Base-by-base conservation (phyloP, 2,797 vertebrate genomes). In the Philypnodon macrostomus region DNA sequence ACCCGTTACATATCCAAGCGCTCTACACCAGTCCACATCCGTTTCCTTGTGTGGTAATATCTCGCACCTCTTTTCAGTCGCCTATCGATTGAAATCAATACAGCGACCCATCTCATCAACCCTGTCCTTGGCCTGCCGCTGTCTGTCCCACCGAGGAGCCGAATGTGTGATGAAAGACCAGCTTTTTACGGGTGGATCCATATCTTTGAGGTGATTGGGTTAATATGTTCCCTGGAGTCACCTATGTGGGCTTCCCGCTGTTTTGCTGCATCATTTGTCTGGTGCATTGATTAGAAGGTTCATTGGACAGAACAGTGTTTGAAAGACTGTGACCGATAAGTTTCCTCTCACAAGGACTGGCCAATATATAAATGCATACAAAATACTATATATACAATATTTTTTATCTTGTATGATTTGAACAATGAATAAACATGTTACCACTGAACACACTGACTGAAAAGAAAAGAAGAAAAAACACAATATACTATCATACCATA, bases 31-130 rank as follows among this genome's bases (percentile, higher is more conserved):
- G 57, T 83, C 80, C 75, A 66, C 71, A 75, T 65, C 53, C 38
- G 29, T 68, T 85, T 80, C 54, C 48, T 75, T 51, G 63, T 77
- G 45, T 64, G 39, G 19, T 33, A 49, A 72, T 76, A 50, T 38
- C 54, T 50, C 19, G 56, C 38, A 72, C 56, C 54, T 71, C 52
- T 53, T 45, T 75, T 76, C 47, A 50, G 53, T 55, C 53, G 29
- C 40, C 47, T 69, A 67, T 82, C 81, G 79, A 86, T 87, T 78
- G 66, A 62, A 84, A 85, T 88, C 84, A 80, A 78, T 86, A 79
- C 51, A 30, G 58, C n/a, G n/a, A 70, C 78, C 73, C 77, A 79
- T 84, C 67, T 75, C 83, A 85, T 84, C 76, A 77, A 40, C 67
- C 42, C 63, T 74, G 75, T 83, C 81, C 70, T 83, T 84, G 75